Conservation (phyloP, 1,140 invertebrate species). For the Rhagoletis zephyria region DNA sequence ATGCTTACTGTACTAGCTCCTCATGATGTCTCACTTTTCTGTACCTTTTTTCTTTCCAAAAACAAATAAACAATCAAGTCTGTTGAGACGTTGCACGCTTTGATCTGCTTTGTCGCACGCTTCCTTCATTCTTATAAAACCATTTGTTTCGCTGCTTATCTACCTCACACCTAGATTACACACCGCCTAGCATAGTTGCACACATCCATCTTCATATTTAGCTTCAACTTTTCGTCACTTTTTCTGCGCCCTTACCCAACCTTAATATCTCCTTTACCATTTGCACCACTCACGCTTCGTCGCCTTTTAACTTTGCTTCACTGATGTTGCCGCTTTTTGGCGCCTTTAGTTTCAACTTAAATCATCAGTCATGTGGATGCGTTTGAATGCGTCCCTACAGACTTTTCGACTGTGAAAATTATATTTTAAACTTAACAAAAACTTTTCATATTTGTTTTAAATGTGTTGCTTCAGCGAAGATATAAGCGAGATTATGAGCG, state of each 20-base stretch:
- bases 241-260: background rate
- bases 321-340: constrained; percentile 7
- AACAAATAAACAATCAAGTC: no score
- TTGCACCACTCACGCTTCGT: constrained; percentile 5
- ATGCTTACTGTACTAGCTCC: no score
- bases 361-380: constrained; percentile 6
- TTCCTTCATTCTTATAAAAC: background rate
- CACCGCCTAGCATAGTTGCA: background rate
- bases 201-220: background rate
- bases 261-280: background rate
- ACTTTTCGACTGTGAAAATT: constrained; percentile 36
- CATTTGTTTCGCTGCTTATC: background rate
- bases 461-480: background rate
- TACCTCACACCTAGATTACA: no score
- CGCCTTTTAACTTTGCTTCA: constrained; percentile 40
- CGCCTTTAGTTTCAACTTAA: constrained; percentile 21
- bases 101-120: no score
- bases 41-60: no score
- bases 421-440: constrained; percentile 43
- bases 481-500: constrained; percentile 21
- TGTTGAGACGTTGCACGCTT: no score
- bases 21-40: no score
- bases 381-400: background rate
- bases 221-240: background rate
- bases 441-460: constrained; percentile 50